Evolutionary conservation across 2,797 vertebrate genomes (phyloP).

Genomic region (Potorous gilbertii): DNA sequence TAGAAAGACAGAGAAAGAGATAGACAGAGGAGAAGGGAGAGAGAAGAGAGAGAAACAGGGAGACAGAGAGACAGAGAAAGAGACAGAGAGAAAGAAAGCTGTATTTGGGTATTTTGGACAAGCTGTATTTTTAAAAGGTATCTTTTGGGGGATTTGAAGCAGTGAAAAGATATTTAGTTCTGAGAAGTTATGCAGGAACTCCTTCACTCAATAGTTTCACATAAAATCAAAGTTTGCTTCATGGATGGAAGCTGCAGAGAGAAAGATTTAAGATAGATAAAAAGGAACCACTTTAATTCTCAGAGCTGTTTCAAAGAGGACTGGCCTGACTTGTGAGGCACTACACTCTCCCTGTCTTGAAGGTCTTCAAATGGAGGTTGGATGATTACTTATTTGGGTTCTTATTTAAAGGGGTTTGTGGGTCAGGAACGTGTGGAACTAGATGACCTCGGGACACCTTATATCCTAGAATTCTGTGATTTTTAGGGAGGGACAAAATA

Average conservation of each 20-base stretch:
- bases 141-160: neutral
- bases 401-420: neutral
- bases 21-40: too few relatives aligned
- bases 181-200: neutral
- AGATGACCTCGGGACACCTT: neutral
- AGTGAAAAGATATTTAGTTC: neutral
- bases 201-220: neutral
- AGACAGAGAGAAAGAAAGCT: too few relatives aligned
- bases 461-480: neutral
- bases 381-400: neutral
- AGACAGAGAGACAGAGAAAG: too few relatives aligned
- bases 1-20: too few relatives aligned
- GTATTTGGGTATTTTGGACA: neutral
- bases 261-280: neutral
- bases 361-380: neutral
- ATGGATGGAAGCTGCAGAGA: neutral
- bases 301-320: neutral
- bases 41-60: too few relatives aligned
- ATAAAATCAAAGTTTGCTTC: neutral
- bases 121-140: neutral
- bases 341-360: neutral
- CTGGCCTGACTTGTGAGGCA: neutral
- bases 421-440: neutral
- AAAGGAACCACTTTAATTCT: neutral
- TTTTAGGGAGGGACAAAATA: neutral